These are phyloP conservation scores for Triplophysa siluroides DNA, from an alignment of 2,113 vertebrate genomes.

Conservation along the genomic window DNA sequence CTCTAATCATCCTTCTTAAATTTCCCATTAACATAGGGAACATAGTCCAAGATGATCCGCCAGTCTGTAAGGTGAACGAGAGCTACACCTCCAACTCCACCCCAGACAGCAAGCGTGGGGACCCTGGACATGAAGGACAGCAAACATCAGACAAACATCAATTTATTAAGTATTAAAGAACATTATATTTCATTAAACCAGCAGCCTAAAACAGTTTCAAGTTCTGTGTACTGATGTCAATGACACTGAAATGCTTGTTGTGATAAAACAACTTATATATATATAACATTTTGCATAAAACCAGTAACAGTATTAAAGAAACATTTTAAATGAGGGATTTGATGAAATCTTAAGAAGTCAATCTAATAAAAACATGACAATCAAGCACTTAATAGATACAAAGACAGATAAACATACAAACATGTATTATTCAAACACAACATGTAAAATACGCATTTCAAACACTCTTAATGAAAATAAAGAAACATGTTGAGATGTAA, in stretches of 20 bases:
- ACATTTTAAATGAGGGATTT: too few species aligned
- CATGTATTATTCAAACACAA: not conserved
- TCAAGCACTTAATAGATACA: too few species aligned
- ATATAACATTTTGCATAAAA: too few species aligned
- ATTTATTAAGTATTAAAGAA: not conserved
- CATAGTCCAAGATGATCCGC: conserved; percentile 86
- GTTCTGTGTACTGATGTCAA: not conserved
- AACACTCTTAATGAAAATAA: not conserved
- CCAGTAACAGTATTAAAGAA: too few species aligned
- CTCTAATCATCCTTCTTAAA: conserved; percentile 80
- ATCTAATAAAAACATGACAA: too few species aligned
- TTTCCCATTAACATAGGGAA: conserved; percentile 89
- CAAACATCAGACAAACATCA: not conserved
- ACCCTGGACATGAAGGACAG: conserved; percentile 70
- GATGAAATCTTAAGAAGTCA: too few species aligned
- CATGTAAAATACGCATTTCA: not conserved
- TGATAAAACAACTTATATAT: too few species aligned
- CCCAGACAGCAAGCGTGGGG: conserved; percentile 80
- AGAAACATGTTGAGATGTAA: not conserved
- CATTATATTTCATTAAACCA: not conserved
- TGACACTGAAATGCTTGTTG: too few species aligned
- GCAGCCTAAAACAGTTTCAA: not conserved
- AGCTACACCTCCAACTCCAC: conserved; percentile 73
- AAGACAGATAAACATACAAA: not conserved
- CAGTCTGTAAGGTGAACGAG: conserved; percentile 89